Percentiles rank a stretch among this genome's conserved stretches.
Evolutionary conservation across 2,888 invertebrate species (phyloP).

Genomic region (Bombyx huttoni): DNA sequence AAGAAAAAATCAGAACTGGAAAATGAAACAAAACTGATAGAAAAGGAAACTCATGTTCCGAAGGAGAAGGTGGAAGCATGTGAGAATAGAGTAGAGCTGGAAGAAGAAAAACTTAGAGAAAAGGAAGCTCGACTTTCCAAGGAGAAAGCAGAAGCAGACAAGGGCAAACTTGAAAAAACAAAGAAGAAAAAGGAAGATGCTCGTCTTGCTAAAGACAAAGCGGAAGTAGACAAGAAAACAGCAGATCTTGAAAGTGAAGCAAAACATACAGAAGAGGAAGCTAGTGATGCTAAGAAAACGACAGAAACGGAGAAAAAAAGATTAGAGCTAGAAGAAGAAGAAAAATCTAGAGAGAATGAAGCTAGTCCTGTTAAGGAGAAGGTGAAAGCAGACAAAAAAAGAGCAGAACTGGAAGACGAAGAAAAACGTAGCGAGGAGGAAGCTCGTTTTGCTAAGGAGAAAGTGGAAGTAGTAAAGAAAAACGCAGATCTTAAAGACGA

Average conservation of each 20-base stretch:
- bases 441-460: too few relatives aligned
- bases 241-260: constrained; percentile 6
- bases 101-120: constrained; percentile 2
- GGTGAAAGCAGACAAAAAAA: too few relatives aligned
- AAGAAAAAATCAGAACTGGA: too few relatives aligned
- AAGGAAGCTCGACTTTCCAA: constrained; percentile 5
- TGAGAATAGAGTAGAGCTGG: constrained; percentile 1
- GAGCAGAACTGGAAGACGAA: constrained; percentile 1
- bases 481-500: too few relatives aligned
- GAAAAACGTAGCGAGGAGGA: too few relatives aligned
- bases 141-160: constrained; percentile 3
- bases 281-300: too few relatives aligned
- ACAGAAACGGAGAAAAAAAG: too few relatives aligned
- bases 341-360: constrained; percentile 3
- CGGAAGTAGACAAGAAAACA: constrained; percentile 6
- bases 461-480: too few relatives aligned
- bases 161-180: background rate
- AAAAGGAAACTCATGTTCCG: background rate
- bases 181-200: constrained; percentile 6
- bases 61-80: constrained; percentile 1
- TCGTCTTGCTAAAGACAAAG: constrained; percentile 9
- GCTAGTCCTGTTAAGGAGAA: constrained; percentile 2
- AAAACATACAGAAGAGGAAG: constrained; percentile 5
- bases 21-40: background rate
- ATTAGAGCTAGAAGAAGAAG: constrained; percentile 4